A percentile compares a stretch with the other conserved stretches of the same genome.
phyloP scores from a whole-genome alignment of 2,113 vertebrate genomes.

The Anthoscopus minutus region DNA sequence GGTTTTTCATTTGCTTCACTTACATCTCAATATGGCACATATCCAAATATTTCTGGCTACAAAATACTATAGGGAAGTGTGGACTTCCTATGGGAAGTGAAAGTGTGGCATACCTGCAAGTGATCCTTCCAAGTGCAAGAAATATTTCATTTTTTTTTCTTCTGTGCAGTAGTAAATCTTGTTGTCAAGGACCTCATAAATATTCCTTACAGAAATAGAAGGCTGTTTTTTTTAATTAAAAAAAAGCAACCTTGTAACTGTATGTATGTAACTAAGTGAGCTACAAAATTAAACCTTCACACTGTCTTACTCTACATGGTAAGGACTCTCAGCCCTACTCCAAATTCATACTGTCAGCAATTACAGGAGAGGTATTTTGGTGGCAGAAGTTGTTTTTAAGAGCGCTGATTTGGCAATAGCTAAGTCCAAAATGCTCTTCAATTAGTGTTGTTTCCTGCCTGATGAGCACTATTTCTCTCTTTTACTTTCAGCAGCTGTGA shows the following conservation, averaged over 20 bases:
- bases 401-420: constrained; percentile 1
- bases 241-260: background rate
- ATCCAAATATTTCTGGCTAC: background rate
- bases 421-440: constrained; percentile 21
- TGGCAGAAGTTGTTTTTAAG: constrained; percentile 8
- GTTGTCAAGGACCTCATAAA: constrained; percentile 12
- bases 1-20: background rate
- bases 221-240: constrained; percentile 11
- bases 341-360: background rate
- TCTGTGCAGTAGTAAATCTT: background rate
- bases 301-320: background rate
- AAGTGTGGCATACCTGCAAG: background rate
- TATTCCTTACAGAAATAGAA: constrained; percentile 28
- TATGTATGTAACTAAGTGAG: background rate
- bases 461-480: background rate
- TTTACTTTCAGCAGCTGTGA: constrained; percentile 65
- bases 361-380: background rate
- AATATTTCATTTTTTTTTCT: background rate
- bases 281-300: background rate
- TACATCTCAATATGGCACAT: background rate
- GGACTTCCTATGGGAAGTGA: background rate
- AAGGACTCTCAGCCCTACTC: background rate
- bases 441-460: background rate
- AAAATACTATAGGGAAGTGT: background rate
- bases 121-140: background rate